These are phyloP conservation scores for Grantiella picta DNA, from an alignment of 2,113 vertebrate species.

Conservation along the genomic window DNA sequence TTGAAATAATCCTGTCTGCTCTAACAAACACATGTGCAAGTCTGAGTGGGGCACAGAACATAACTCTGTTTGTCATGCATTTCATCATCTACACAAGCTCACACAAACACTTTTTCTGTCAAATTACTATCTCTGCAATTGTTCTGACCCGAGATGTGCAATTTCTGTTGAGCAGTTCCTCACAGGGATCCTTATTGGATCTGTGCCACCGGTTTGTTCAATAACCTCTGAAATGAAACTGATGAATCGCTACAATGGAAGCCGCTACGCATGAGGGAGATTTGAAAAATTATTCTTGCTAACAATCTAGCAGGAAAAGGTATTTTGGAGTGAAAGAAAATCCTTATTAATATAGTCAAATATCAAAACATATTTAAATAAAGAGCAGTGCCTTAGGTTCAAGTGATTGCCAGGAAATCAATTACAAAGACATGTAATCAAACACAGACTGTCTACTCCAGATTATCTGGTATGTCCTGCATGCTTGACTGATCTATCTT, in stretches of 20 bases:
- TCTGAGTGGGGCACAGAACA: background rate
- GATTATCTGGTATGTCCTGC: background rate
- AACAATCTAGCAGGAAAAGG: background rate
- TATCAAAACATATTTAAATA: background rate
- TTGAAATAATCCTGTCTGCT: background rate
- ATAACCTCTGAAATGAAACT: background rate
- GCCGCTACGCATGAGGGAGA: background rate
- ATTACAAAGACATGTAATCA: background rate
- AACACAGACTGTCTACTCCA: background rate
- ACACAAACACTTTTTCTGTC: background rate
- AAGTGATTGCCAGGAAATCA: background rate
- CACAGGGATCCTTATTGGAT: background rate
- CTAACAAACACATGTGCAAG: background rate
- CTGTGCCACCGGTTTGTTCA: background rate
- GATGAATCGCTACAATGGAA: background rate
- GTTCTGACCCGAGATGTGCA: background rate
- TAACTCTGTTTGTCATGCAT: background rate
- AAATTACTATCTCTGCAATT: background rate
- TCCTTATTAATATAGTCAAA: background rate
- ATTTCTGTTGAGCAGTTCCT: background rate
- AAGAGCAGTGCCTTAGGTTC: background rate
- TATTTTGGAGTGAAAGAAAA: background rate
- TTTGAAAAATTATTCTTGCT: background rate
- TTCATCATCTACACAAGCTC: background rate
- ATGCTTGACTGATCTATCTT: background rate